Base-by-base conservation (phyloP, 2,797 vertebrate species). In the Gastrophryne carolinensis region DNA sequence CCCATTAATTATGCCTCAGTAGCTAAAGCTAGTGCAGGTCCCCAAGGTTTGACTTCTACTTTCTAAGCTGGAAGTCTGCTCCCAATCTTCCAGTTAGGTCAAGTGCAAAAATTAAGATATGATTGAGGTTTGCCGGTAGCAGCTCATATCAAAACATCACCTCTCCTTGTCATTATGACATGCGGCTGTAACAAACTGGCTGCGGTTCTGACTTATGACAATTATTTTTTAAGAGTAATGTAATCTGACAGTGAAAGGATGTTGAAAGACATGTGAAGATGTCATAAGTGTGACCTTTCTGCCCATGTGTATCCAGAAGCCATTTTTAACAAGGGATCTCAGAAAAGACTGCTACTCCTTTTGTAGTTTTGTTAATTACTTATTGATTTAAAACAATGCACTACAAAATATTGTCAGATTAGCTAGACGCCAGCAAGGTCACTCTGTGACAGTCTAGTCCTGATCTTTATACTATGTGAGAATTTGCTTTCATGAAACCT, bases 301-400 rank as follows among this genome's bases (percentile, higher is more conserved):
- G 93, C 87, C 87, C 88, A 86, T 87, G 80, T 89, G 87, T 88
- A 89, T 87, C 91, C 92, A 85, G 87, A 92, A 95, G 93, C 92
- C 90, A 90, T 91, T 94, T 94, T 94, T 92, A 95, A 95, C 94
- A 94, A 93, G 94, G 91, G 91, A 88, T 91, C 92, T 93, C 89
- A 89, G 88, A 91, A 57, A 94, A 88, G 89, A 88, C 89, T 90
- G 86, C 88, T 92, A 94, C 92, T 96, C 94, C 94, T 95, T 97
- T 98, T 97, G 94, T 97, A 95, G 93, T 95, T 69, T 98, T 93
- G 93, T 95, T 99, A 98, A 98, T 99, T 96, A 98, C 94, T 96
- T 99, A 99, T 98, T 98, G 96, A 98, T 98, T 96, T 94, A 93
- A 98, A 98, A 98, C 96, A 98, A 96, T 97, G 93, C 88, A 90